Percentiles rank a stretch among this genome's conserved stretches.
phyloP scores from a whole-genome alignment of 2,888 invertebrate species.

The Cabera pusaria region DNA sequence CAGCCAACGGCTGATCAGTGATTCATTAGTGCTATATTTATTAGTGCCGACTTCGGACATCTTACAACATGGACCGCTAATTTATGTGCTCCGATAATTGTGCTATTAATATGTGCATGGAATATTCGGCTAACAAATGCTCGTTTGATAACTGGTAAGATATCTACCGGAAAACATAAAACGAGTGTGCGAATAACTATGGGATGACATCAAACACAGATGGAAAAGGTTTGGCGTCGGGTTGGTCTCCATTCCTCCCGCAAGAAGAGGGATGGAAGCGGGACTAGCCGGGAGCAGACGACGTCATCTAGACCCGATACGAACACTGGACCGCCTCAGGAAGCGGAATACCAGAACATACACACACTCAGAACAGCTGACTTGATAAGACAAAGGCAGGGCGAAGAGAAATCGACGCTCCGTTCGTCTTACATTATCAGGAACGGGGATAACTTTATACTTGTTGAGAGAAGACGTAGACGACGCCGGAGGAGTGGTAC shows the following conservation, averaged over 20 bases:
- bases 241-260: constrained; percentile 84
- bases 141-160: constrained; percentile 6
- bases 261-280: constrained; percentile 82
- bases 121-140: constrained; percentile 1
- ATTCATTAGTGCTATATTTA: constrained; percentile 49
- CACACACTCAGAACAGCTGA: constrained; percentile 79
- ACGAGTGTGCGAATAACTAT: constrained; percentile 54
- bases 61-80: constrained; percentile 17
- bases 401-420: constrained; percentile 76
- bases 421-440: constrained; percentile 78
- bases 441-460: constrained; percentile 79
- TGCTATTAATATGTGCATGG: not conserved
- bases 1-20: constrained; percentile 64
- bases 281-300: constrained; percentile 72
- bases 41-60: constrained; percentile 39
- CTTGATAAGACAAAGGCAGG: constrained; percentile 76
- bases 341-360: constrained; percentile 79
- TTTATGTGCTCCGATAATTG: constrained; percentile 2
- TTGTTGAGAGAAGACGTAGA: constrained; percentile 74
- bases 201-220: constrained; percentile 79
- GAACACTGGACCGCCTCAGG: constrained; percentile 52
- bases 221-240: constrained; percentile 83
- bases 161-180: constrained; percentile 10
- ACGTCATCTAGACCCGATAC: constrained; percentile 27
- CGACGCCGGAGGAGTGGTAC: constrained; percentile 74